Conservation (phyloP, 2,888 invertebrate species). For the Himalopsyche anomala region DNA sequence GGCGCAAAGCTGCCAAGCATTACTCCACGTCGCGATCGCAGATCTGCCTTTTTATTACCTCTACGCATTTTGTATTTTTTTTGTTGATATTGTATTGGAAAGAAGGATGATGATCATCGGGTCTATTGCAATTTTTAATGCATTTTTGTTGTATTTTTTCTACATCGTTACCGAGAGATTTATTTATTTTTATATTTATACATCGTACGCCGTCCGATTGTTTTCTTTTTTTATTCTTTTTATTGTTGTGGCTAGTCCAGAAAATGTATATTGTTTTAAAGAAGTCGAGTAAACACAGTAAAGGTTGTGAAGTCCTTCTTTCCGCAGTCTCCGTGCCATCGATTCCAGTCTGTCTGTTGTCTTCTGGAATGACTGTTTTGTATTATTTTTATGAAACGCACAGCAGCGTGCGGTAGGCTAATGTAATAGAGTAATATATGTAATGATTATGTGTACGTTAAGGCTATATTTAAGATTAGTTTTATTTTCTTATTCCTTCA, state of each 20-base stretch:
- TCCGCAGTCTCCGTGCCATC: slow-evolving; percentile 67
- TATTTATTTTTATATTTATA: slow-evolving; percentile 60
- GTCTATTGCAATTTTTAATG: slow-evolving; percentile 45
- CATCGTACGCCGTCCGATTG: slow-evolving; percentile 44
- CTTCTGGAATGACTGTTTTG: slow-evolving; percentile 62
- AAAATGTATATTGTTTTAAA: slow-evolving; percentile 39
- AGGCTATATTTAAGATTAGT: slow-evolving; percentile 52
- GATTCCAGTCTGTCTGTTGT: slow-evolving; percentile 55
- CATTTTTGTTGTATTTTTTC: slow-evolving; percentile 49
- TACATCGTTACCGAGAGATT: slow-evolving; percentile 58
- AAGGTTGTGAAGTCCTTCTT: slow-evolving; percentile 77
- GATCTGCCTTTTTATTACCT: slow-evolving; percentile 60
- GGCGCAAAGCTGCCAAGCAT: neutral
- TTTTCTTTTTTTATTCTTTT: slow-evolving; percentile 66
- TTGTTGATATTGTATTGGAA: slow-evolving; percentile 54
- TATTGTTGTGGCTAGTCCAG: slow-evolving; percentile 56
- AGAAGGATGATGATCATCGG: slow-evolving; percentile 53
- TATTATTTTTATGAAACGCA: slow-evolving; percentile 52
- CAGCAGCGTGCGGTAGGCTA: neutral
- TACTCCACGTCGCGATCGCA: slow-evolving; percentile 41
- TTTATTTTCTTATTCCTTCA: slow-evolving; percentile 56
- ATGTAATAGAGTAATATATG: slow-evolving; percentile 49
- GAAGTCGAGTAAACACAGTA: neutral
- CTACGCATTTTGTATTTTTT: slow-evolving; percentile 53
- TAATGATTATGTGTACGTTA: slow-evolving; percentile 49